Base-by-base conservation (phyloP, 2,888 invertebrate genomes). In the Crepidodera aurea region DNA sequence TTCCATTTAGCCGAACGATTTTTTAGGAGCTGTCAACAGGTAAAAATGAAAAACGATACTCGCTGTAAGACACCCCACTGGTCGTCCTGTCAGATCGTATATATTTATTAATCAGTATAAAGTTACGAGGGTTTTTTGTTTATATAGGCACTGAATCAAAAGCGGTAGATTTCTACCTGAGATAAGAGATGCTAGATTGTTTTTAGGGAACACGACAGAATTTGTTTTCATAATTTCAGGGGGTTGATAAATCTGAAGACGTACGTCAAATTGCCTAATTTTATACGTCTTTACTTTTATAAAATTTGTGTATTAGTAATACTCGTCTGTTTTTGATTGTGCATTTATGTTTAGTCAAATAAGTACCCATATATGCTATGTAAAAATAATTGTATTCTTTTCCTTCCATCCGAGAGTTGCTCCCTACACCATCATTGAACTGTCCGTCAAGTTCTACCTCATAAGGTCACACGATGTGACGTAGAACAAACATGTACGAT, bases 91-190 rank as follows among this genome's bases (percentile, higher is more conserved):
- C 66, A 63, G 27, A 16, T 58, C 55, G 12, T 54, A 60, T 60
- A 60, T 63, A 63, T 66, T 58, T 63, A 63, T 66, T 66, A 66
- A 66, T 66, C 60, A 37, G 59, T 56, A 60, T 51, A 46, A 51
- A 56, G 53, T 64, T 64, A 64, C 56, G 60, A 64, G 60, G 57
- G 60, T 58, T 29, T 40, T 16, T 55, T 57, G 44, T 56, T 56
- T 56, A 34, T 56, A 25, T 48, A 56, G 46, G 37, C 40, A 46
- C 40, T 39, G 32, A 60, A 62, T 42, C 42, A 48, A 58, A 59
- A 54, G 51, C 60, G 63, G 44, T 61, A 64, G 64, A 60, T 64
- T 60, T 48, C 16, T 63, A 63, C 63, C 63, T 63, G 63, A 59
- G 58, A 62, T 59, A 62, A 54, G 32, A 15, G 22, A 4, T 10